Conservation (phyloP, 2,888 invertebrate species). For the Rhingia campestris region DNA sequence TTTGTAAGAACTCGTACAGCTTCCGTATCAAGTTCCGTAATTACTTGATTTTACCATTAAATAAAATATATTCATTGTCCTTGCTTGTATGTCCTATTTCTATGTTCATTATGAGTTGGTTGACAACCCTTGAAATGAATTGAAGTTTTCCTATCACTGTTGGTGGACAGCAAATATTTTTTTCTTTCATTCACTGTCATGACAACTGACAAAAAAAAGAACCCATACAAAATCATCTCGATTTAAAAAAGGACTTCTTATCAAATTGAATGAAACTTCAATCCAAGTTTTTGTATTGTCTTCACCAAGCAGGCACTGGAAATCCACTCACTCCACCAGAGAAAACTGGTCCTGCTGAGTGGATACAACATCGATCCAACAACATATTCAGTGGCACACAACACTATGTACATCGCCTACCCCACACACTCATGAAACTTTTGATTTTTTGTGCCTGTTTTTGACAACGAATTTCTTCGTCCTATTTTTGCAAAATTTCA, state of each 20-base stretch:
- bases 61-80: background rate
- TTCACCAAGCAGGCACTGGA: conserved; percentile 48
- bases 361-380: conserved; percentile 15
- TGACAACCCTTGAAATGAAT: conserved; percentile 48
- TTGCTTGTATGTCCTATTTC: conserved; percentile 10
- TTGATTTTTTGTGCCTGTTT: conserved; percentile 68
- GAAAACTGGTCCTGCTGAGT: conserved; percentile 3
- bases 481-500: conserved; percentile 13
- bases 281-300: conserved; percentile 53
- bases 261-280: conserved; percentile 65
- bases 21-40: too few species aligned
- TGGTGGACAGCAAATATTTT: conserved; percentile 32
- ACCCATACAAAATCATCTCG: conserved; percentile 18
- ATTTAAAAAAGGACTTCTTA: conserved; percentile 61
- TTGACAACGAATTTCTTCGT: conserved; percentile 69
- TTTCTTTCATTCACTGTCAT: conserved; percentile 43
- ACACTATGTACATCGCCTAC: conserved; percentile 5
- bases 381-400: conserved; percentile 19
- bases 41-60: too few species aligned
- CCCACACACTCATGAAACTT: conserved; percentile 58
- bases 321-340: conserved; percentile 20
- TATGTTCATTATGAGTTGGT: conserved; percentile 35
- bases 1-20: too few species aligned
- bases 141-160: conserved; percentile 40
- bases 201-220: conserved; percentile 54